Evolutionary conservation across 2,888 invertebrate genomes (phyloP).

Genomic region (Phania funesta): DNA sequence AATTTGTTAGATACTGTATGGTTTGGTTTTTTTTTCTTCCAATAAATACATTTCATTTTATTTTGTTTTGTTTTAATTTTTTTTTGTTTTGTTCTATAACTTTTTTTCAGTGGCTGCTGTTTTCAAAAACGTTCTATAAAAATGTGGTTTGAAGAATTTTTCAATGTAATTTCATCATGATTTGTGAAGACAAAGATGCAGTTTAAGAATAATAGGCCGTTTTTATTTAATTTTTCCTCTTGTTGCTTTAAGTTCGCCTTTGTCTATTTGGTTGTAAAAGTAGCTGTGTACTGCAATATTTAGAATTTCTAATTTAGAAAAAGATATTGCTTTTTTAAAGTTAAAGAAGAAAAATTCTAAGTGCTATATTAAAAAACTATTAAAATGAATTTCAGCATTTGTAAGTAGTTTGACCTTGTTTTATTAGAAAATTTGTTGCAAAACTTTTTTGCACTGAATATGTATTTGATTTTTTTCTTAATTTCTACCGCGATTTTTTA

Average conservation of each 20-base stretch:
- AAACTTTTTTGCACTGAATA: background rate
- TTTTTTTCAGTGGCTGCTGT: conserved; percentile 38
- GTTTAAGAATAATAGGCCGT: conserved; percentile 52
- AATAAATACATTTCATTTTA: conserved; percentile 30
- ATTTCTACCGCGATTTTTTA: too few species aligned
- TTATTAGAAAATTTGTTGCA: background rate
- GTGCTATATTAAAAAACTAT: conserved; percentile 31
- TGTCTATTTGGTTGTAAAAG: background rate
- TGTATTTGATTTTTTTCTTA: too few species aligned
- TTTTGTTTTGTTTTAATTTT: conserved; percentile 37
- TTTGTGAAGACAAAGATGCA: conserved; percentile 62
- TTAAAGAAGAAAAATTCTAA: background rate
- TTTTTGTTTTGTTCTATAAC: background rate
- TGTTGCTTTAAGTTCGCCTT: conserved; percentile 21
- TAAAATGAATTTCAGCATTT: conserved; percentile 45
- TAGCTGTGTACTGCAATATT: conserved; percentile 41
- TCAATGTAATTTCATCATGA: conserved; percentile 67
- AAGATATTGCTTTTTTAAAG: conserved; percentile 20
- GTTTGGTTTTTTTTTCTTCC: background rate
- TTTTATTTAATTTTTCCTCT: conserved; percentile 30
- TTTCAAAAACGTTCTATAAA: conserved; percentile 48
- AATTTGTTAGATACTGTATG: conserved; percentile 62
- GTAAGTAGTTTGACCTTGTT: conserved; percentile 16
- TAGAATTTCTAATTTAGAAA: conserved; percentile 58
- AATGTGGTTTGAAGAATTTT: conserved; percentile 66